Base-by-base conservation (phyloP, 2,113 vertebrate genomes). In the Bujurquina vittata region DNA sequence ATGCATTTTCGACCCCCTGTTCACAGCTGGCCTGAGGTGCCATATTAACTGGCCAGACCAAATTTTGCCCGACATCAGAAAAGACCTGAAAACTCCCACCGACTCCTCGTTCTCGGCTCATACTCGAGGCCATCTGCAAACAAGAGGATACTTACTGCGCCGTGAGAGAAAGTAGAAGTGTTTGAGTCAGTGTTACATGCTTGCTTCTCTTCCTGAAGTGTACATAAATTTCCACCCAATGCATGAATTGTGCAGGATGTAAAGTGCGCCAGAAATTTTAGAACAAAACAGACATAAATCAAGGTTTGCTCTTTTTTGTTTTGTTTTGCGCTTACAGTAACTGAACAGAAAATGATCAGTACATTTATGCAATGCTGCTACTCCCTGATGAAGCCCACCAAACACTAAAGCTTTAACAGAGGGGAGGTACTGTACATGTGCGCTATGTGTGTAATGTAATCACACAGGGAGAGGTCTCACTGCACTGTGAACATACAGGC, bases 1-100 rank as follows among this genome's bases (percentile, higher is more conserved):
- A 43, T 83, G 91, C 81, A 84, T 84, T 90, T 89, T 84, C 82
- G 86, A 18, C 80, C 77, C 55, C 76, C 69, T 79, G 87, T 87
- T 91, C 90, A 84, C 84, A 57, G 85, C 80, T 52, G 86, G 81
- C 84, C 83, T 5, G 72, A 87, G 85, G 88, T 80, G 4, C 23
- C 63, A 10, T 62, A 75, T 55, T 67, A 77, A 87, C 57, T 58
- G 86, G 43, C 72, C 83, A 14, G 62, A 55, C 63, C 78, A 12
- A 43, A 77, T 88, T 83, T 85, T 74, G 67, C 49, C 55, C 7
- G 55, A 80, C 85, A 91, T 84, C 80, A 80, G 29, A 81, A 87
- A 67, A 75, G 75, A 59, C 77, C 40, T 9, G 23, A 80, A 33
- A 89, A 79, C 49, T 18, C 29, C 37, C 7, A 14, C 61, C 20